These are phyloP conservation scores for Sebastes goodei DNA, from an alignment of 2,797 vertebrate species.

Conservation along the genomic window DNA sequence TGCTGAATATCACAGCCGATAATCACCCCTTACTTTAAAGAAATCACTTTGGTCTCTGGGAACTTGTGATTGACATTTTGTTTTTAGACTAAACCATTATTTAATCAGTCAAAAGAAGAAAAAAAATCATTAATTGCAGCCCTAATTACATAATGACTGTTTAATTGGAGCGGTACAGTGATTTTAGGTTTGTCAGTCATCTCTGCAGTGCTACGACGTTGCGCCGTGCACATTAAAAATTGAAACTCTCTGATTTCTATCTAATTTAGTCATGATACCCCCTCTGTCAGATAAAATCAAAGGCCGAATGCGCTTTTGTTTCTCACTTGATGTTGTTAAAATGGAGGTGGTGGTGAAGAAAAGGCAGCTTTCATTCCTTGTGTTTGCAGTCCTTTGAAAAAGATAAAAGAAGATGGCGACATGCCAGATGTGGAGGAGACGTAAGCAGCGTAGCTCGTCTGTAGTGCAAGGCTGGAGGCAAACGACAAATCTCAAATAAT, in stretches of 20 bases:
- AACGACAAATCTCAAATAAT: conserved; percentile 24
- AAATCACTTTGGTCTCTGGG: neutral
- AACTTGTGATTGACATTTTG: neutral
- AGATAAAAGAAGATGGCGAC: conserved; percentile 38
- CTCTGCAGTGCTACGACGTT: neutral
- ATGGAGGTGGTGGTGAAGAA: conserved; percentile 15
- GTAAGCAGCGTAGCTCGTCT: neutral
- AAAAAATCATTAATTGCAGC: neutral
- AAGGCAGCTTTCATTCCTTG: conserved; percentile 8
- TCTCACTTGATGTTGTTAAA: conserved; percentile 28
- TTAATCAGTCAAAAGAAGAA: neutral
- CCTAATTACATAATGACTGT: neutral
- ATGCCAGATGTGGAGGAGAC: conserved; percentile 19
- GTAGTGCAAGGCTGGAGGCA: conserved; percentile 16
- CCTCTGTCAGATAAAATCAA: conserved; percentile 31
- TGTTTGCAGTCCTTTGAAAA: conserved; percentile 48
- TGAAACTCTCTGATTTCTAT: conserved; percentile 3
- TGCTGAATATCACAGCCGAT: neutral
- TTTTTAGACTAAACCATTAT: neutral
- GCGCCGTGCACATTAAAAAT: neutral
- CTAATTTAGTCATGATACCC: neutral
- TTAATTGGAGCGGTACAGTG: neutral
- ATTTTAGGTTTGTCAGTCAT: neutral
- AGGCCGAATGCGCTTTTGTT: conserved; percentile 21
- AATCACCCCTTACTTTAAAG: neutral